phyloP scores from a whole-genome alignment of 2,888 invertebrate genomes.

The Argyresthia goedartella region DNA sequence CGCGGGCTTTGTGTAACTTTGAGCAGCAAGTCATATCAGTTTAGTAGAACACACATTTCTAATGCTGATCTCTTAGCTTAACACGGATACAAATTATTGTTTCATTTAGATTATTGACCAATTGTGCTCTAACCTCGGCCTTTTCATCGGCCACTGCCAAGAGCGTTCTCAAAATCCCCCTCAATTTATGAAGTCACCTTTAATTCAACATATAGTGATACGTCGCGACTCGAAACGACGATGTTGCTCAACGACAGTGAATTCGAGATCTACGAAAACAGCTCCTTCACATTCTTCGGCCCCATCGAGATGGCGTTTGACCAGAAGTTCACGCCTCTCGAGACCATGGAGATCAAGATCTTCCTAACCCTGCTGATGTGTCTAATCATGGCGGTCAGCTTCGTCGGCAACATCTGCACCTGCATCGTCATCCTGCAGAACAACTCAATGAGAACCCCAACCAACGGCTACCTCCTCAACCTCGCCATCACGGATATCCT shows the following conservation, averaged over 20 bases:
- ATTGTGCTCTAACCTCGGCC: no score
- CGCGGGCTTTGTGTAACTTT: no score
- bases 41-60: no score
- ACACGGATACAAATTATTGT: no score
- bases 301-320: conserved; percentile 43
- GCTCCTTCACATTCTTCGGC: conserved; percentile 42
- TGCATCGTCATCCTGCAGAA: conserved; percentile 82
- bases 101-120: no score
- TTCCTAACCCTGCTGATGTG: conserved; percentile 66
- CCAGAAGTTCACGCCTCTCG: conserved; percentile 31
- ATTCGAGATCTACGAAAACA: conserved; percentile 10
- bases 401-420: conserved; percentile 82
- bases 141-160: no score
- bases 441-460: conserved; percentile 84
- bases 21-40: no score
- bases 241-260: not conserved
- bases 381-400: conserved; percentile 75
- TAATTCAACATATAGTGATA: no score
- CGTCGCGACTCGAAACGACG: not conserved
- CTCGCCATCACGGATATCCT: conserved; percentile 82
- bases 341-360: conserved; percentile 67
- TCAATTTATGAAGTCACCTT: no score
- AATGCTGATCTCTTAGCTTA: no score
- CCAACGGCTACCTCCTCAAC: conserved; percentile 85
- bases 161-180: no score